Evolutionary conservation across 2,797 vertebrate genomes (phyloP).

Genomic region (Eremophila alpestris): DNA sequence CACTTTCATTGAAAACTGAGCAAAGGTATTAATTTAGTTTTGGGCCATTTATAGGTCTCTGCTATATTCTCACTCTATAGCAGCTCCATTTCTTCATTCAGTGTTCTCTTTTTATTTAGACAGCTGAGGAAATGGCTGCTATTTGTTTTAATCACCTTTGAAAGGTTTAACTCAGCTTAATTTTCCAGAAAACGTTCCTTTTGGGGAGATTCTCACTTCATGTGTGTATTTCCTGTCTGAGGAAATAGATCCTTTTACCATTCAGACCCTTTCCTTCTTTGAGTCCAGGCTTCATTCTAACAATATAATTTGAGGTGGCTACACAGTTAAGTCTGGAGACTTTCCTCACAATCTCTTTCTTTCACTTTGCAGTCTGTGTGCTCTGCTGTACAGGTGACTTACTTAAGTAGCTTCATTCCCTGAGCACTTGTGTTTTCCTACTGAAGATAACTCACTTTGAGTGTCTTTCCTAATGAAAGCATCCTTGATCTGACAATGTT

Average conservation of each 20-base stretch:
- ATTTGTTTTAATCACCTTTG: slow-evolving; percentile 24
- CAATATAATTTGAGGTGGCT: background rate
- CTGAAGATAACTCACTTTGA: background rate
- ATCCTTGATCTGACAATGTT: background rate
- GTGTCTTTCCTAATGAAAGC: slow-evolving; percentile 6
- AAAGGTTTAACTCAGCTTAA: slow-evolving; percentile 7
- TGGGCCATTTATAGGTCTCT: background rate
- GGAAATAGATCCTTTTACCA: background rate
- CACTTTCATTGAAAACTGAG: background rate
- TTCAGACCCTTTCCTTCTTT: background rate
- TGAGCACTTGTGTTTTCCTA: background rate
- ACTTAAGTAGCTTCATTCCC: slow-evolving; percentile 22
- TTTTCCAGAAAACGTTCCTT: slow-evolving; percentile 41
- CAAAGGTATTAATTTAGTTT: slow-evolving; percentile 16
- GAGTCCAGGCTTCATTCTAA: background rate
- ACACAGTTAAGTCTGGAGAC: background rate
- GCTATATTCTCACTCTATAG: background rate
- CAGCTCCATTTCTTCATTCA: background rate
- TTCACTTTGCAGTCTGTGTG: background rate
- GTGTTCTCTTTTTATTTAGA: slow-evolving; percentile 15
- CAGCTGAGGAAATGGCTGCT: background rate
- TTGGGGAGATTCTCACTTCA: background rate
- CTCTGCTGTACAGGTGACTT: slow-evolving; percentile 15
- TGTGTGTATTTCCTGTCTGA: background rate
- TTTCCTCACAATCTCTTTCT: background rate